Evolutionary conservation across 2,888 invertebrate genomes (phyloP).

Genomic region (Dynastes tityus): DNA sequence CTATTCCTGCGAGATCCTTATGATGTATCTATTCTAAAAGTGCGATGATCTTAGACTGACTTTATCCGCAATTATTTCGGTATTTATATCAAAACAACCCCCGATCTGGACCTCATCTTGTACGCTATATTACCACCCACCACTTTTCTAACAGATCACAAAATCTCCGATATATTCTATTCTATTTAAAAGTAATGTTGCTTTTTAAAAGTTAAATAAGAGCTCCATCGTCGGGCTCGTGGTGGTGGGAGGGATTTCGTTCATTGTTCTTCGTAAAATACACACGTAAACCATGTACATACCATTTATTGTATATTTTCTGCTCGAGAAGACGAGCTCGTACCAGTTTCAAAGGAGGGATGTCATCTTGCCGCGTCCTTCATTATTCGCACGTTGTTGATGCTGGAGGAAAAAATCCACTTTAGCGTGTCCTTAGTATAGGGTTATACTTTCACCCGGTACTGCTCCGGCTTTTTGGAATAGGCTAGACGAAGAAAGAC

Average conservation of each 20-base stretch:
- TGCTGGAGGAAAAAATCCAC: slow-evolving; percentile 3
- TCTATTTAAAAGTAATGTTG: neutral
- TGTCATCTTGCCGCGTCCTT: neutral
- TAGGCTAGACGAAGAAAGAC: slow-evolving; percentile 5
- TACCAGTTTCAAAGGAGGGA: slow-evolving; percentile 7
- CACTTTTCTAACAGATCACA: neutral
- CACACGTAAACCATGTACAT: neutral
- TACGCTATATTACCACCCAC: slow-evolving; percentile 6
- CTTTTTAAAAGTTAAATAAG: neutral
- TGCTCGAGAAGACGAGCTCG: slow-evolving; percentile 5
- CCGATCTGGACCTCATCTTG: slow-evolving; percentile 3
- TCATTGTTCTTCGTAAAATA: slow-evolving; percentile 19
- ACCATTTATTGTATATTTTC: neutral
- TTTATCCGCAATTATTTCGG: neutral
- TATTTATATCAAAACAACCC: slow-evolving; percentile 24
- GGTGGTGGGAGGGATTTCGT: neutral
- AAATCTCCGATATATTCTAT: slow-evolving; percentile 1
- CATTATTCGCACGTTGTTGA: neutral
- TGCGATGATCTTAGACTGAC: slow-evolving; percentile 26
- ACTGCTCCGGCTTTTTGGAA: neutral
- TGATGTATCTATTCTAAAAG: slow-evolving; percentile 6
- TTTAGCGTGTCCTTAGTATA: slow-evolving; percentile 5
- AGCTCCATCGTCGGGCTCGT: too few relatives aligned
- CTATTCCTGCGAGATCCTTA: slow-evolving; percentile 13
- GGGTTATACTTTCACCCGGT: slow-evolving; percentile 19